Conservation (phyloP, 2,113 vertebrate species). For the Lampris megalopsis region DNA sequence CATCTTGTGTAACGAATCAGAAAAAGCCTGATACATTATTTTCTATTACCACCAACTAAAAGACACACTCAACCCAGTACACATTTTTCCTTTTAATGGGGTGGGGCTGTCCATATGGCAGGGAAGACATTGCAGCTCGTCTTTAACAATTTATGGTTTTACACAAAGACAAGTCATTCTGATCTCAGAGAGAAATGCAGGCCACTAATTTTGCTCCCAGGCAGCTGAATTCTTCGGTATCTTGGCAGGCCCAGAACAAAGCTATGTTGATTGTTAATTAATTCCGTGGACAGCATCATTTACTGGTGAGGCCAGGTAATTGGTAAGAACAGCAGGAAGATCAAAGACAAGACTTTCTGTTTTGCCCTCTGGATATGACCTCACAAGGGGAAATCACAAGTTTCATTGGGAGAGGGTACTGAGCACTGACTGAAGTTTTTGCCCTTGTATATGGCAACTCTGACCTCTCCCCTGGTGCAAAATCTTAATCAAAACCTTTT, state of each 20-base stretch:
- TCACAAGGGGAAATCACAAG: conserved; percentile 64
- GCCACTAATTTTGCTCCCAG: conserved; percentile 3
- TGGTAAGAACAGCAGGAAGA: conserved; percentile 77
- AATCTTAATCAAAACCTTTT: neutral
- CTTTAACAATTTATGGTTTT: neutral
- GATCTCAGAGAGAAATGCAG: conserved; percentile 23
- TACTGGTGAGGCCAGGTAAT: conserved; percentile 71
- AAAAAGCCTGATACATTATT: too few relatives aligned
- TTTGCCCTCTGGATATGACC: conserved; percentile 63
- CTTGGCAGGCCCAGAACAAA: conserved; percentile 61
- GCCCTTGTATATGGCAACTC: neutral
- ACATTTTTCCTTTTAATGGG: neutral
- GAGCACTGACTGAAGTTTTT: neutral
- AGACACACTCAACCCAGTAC: neutral
- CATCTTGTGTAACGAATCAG: too few relatives aligned
- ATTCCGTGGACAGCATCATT: conserved; percentile 54
- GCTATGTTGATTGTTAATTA: conserved; percentile 69
- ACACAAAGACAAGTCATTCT: conserved; percentile 9
- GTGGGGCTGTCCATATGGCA: neutral
- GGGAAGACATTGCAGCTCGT: neutral
- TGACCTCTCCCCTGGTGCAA: neutral
- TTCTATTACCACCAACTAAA: too few relatives aligned
- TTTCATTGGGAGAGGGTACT: conserved; percentile 51
- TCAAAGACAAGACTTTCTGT: conserved; percentile 68
- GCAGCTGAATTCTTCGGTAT: conserved; percentile 45